Evolutionary conservation across 2,797 vertebrate genomes (phyloP).

Genomic region (Megalops cyprinoides): DNA sequence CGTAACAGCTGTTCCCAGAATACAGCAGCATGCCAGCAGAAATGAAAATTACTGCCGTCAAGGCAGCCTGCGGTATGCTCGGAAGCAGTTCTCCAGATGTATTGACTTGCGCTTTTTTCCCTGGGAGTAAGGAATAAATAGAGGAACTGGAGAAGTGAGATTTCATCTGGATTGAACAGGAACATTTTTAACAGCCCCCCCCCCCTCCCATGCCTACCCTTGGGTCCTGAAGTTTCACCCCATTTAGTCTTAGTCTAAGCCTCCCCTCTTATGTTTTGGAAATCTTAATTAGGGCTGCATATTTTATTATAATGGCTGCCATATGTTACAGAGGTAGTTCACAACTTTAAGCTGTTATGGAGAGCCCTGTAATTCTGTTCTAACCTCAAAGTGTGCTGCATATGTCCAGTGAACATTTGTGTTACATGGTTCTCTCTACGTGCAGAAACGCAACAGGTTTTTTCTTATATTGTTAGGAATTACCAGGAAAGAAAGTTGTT

Average conservation of each 20-base stretch:
- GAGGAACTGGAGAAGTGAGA: neutral
- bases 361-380: neutral
- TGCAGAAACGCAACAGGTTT: neutral
- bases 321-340: slow-evolving; percentile 5
- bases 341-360: slow-evolving; percentile 9
- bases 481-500: too few relatives aligned
- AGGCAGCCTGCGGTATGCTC: neutral
- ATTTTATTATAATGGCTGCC: slow-evolving; percentile 29
- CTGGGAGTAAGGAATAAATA: neutral
- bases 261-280: neutral
- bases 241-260: neutral
- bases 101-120: neutral
- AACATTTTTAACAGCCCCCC: neutral
- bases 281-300: slow-evolving; percentile 12
- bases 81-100: neutral
- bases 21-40: neutral
- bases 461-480: neutral
- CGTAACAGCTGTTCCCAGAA: neutral
- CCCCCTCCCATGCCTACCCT: neutral
- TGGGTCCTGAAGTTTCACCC: neutral
- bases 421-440: neutral
- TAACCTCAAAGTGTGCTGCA: neutral
- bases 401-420: neutral
- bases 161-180: slow-evolving; percentile 13
- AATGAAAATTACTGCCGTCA: neutral